Conservation (phyloP, 92 coral and sea anemone species). For the Micromussa lordhowensis region DNA sequence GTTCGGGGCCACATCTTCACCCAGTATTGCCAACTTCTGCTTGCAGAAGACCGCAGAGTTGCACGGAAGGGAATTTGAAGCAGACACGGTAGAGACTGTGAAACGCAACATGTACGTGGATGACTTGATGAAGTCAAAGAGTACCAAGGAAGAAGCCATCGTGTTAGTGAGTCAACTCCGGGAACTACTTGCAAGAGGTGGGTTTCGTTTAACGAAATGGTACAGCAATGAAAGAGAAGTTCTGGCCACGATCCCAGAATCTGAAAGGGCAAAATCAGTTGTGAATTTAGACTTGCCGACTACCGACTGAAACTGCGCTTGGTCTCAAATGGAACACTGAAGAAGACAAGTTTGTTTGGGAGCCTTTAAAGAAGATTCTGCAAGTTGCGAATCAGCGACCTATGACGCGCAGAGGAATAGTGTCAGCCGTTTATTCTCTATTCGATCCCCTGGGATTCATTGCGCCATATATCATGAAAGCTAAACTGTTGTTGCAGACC, state of each 20-base stretch:
- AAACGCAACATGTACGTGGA: slow-evolving; percentile 63
- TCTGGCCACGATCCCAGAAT: slow-evolving; percentile 44
- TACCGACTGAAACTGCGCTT: slow-evolving; percentile 44
- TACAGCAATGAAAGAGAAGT: slow-evolving; percentile 61
- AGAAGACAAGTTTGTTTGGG: slow-evolving; percentile 21
- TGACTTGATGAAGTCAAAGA: slow-evolving; percentile 71
- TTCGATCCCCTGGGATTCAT: slow-evolving; percentile 59
- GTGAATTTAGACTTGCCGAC: slow-evolving; percentile 48
- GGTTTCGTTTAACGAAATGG: too few species aligned
- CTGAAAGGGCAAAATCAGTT: too few species aligned
- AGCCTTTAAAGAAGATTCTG: background rate
- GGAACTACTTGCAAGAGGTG: slow-evolving; percentile 46
- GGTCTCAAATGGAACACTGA: slow-evolving; percentile 39
- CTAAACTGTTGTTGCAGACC: slow-evolving; percentile 29
- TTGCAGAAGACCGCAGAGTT: too few species aligned
- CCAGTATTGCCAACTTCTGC: slow-evolving; percentile 43
- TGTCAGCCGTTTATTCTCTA: too few species aligned
- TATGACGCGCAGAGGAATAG: too few species aligned
- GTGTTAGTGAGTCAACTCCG: slow-evolving; percentile 31
- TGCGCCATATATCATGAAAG: slow-evolving; percentile 58
- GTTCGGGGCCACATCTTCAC: too few species aligned
- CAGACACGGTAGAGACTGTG: slow-evolving; percentile 32
- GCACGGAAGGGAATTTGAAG: slow-evolving; percentile 21
- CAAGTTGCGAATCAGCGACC: too few species aligned
- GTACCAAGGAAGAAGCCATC: slow-evolving; percentile 27